Evolutionary conservation across 1,140 invertebrate species (phyloP).

Genomic region (Wasmannia auropunctata): DNA sequence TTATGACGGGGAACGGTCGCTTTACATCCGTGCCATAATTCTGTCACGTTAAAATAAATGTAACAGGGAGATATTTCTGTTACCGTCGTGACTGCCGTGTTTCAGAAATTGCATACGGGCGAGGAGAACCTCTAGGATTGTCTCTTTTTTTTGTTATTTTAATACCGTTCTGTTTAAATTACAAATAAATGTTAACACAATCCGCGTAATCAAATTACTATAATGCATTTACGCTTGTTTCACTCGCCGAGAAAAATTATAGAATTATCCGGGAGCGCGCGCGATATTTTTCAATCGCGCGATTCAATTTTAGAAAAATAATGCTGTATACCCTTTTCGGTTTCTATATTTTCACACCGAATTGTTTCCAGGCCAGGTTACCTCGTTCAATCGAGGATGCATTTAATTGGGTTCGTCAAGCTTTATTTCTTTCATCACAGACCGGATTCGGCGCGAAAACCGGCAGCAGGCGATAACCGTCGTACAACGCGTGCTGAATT

Average conservation of each 20-base stretch:
- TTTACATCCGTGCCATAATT: conserved; percentile 40
- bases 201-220: conserved; percentile 2
- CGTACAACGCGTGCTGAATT: conserved; percentile 3
- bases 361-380: neutral
- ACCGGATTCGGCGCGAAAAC: conserved; percentile 27
- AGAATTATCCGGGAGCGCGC: neutral
- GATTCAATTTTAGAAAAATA: neutral
- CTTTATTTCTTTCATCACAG: neutral
- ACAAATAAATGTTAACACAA: conserved; percentile 23
- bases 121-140: neutral
- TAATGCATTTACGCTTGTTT: neutral
- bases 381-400: neutral
- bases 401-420: neutral
- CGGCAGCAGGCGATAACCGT: neutral
- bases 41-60: conserved; percentile 51
- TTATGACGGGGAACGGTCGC: conserved; percentile 32
- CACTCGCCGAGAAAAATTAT: neutral
- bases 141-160: conserved; percentile 6
- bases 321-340: neutral
- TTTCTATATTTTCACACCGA: too few relatives aligned
- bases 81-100: conserved; percentile 16
- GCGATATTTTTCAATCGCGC: neutral
- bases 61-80: conserved; percentile 37
- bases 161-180: conserved; percentile 13
- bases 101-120: conserved; percentile 18